These are phyloP conservation scores for Limnodromus scolopaceus DNA, from an alignment of 2,797 vertebrate species.

Conservation along the genomic window DNA sequence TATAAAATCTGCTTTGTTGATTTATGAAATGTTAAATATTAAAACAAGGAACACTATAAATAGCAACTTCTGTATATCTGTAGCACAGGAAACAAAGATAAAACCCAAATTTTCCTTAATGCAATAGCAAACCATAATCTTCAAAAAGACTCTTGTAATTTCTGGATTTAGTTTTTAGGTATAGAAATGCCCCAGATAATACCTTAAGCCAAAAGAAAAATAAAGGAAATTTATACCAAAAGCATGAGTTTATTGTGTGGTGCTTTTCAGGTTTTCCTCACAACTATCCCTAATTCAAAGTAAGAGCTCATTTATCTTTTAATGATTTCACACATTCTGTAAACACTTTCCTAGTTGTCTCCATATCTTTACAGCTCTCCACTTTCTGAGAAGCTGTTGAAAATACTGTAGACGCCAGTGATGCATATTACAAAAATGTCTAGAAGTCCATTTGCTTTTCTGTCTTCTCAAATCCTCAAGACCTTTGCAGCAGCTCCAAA, in stretches of 20 bases:
- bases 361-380: neutral
- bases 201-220: neutral
- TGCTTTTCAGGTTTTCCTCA: neutral
- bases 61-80: neutral
- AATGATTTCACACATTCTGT: neutral
- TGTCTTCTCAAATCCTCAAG: neutral
- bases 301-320: neutral
- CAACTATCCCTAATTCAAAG: neutral
- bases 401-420: neutral
- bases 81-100: neutral
- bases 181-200: neutral
- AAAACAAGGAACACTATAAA: neutral
- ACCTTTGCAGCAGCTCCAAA: neutral
- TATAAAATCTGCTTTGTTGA: neutral
- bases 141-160: neutral
- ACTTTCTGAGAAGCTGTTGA: neutral
- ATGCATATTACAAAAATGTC: accelerated
- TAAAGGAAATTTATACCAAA: neutral
- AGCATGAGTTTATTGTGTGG: neutral
- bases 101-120: neutral
- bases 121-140: neutral
- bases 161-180: neutral
- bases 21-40: neutral
- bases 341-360: neutral
- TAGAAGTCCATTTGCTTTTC: neutral